A percentile compares a stretch with the other conserved stretches of the same genome.
These are phyloP conservation scores for Eucidaris tribuloides DNA, from an alignment of 35 echinoderm and acorn worm species.

Conservation along the genomic window DNA sequence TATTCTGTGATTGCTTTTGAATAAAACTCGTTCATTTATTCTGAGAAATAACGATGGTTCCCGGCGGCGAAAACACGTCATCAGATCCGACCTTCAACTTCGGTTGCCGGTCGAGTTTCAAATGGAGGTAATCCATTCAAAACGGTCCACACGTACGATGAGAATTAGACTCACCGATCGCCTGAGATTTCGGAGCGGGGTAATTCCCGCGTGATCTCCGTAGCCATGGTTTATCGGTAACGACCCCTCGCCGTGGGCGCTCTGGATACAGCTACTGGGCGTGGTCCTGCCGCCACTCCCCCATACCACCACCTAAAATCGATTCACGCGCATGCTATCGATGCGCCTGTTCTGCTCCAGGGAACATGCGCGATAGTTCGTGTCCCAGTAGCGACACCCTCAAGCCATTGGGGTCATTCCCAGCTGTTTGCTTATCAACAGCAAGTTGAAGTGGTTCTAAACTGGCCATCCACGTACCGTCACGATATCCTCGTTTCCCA, in stretches of 20 bases:
- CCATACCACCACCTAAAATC: constrained; percentile 37
- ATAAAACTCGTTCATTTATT: background rate
- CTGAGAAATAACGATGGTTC: background rate
- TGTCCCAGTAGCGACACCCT: constrained; percentile 64
- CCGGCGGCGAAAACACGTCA: background rate
- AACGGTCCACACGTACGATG: too few relatives aligned
- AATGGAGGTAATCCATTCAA: background rate
- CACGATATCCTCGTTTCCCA: constrained; percentile 53
- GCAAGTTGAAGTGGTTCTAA: constrained; percentile 49
- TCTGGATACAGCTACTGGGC: constrained; percentile 24
- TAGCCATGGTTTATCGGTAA: constrained; percentile 81
- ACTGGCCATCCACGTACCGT: constrained; percentile 29
- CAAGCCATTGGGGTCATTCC: constrained; percentile 84
- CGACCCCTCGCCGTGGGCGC: constrained; percentile 2
- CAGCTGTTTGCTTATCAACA: constrained; percentile 60
- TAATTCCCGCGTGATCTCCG: background rate
- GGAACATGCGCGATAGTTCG: constrained; percentile 18
- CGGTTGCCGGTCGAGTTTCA: background rate
- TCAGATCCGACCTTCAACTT: background rate
- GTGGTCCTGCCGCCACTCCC: constrained; percentile 59
- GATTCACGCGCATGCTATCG: constrained; percentile 36
- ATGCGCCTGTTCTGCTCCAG: constrained; percentile 44
- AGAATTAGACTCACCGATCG: background rate
- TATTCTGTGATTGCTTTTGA: too few relatives aligned
- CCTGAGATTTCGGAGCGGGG: background rate